A percentile compares a stretch with the other conserved stretches of the same genome.
These are phyloP conservation scores for Drosophila seguyi DNA, from an alignment of 1,140 invertebrate species.

Conservation along the genomic window DNA sequence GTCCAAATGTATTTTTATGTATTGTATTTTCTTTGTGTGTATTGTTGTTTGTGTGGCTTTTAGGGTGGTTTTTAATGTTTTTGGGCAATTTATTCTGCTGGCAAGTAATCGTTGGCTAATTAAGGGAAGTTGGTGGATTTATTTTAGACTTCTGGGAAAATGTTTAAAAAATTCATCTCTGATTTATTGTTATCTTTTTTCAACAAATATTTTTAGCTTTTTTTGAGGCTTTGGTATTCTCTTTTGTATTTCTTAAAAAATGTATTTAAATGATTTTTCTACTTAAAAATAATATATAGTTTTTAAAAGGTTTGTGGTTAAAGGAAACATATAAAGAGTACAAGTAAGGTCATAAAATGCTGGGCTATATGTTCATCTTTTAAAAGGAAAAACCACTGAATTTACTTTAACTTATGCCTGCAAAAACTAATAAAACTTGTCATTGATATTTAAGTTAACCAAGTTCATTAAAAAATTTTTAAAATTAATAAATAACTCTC, in stretches of 20 bases:
- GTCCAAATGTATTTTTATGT: slow-evolving; percentile 68
- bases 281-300: slow-evolving; percentile 4
- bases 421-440: neutral
- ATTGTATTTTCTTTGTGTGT: slow-evolving; percentile 19
- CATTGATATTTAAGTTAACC: too few relatives aligned
- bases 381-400: neutral
- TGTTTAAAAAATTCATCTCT: neutral
- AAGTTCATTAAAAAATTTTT: too few relatives aligned
- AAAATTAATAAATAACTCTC: too few relatives aligned
- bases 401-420: neutral
- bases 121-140: neutral
- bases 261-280: neutral
- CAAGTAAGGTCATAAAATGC: neutral
- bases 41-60: neutral
- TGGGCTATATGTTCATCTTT: too few relatives aligned
- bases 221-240: neutral
- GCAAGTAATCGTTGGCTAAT: slow-evolving; percentile 7
- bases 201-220: neutral
- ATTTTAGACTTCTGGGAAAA: too few relatives aligned
- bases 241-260: neutral
- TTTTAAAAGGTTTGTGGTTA: neutral
- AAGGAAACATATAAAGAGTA: neutral
- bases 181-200: neutral
- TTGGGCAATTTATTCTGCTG: neutral
- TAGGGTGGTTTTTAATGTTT: slow-evolving; percentile 1